Conservation (phyloP, 2,888 invertebrate species). For the Nomada lathburiana region DNA sequence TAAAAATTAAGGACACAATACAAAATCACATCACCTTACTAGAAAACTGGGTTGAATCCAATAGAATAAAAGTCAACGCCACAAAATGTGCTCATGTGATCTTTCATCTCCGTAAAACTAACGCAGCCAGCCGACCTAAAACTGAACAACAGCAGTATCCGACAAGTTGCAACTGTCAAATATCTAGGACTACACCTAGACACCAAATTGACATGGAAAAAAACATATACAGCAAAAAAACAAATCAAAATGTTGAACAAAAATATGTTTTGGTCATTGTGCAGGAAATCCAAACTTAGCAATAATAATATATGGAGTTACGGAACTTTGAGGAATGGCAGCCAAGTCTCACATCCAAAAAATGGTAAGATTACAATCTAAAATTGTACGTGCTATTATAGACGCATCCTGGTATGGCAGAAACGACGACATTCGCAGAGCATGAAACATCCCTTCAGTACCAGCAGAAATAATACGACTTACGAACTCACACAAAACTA, state of each 20-base stretch:
- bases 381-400: neutral
- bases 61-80: neutral
- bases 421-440: neutral
- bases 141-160: neutral
- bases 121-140: neutral
- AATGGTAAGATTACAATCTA: neutral
- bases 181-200: neutral
- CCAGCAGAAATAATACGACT: neutral
- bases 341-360: neutral
- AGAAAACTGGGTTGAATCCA: neutral
- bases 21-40: neutral
- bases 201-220: neutral
- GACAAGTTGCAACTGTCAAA: neutral
- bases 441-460: neutral
- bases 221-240: neutral
- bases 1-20: neutral
- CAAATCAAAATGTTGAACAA: neutral
- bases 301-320: neutral
- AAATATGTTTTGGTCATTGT: neutral
- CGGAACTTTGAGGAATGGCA: neutral
- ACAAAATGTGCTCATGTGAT: neutral
- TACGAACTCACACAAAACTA: neutral
- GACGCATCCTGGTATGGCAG: neutral
- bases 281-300: neutral
- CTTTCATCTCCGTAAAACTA: neutral